A percentile compares a stretch with the other conserved stretches of the same genome.
phyloP scores from a whole-genome alignment of 2,797 vertebrate genomes.

The Crax fasciolata region DNA sequence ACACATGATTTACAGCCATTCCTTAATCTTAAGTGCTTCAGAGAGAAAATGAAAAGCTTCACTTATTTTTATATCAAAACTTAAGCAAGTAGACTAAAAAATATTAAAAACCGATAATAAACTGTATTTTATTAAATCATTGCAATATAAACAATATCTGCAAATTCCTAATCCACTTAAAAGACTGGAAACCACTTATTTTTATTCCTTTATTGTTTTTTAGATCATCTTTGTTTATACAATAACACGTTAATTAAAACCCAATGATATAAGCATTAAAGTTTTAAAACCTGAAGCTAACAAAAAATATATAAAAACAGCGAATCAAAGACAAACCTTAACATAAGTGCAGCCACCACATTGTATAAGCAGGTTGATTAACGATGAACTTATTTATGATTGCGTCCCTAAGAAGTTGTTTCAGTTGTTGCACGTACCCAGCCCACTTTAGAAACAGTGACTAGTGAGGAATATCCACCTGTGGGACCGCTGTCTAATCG shows the following conservation, averaged over 20 bases:
- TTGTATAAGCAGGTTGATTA: background rate
- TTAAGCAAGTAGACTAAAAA: background rate
- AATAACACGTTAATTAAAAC: background rate
- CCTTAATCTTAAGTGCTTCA: background rate
- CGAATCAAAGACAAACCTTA: background rate
- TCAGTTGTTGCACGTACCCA: background rate
- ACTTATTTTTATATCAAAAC: background rate
- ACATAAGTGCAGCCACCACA: background rate
- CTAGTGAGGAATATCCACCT: background rate
- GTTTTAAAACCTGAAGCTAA: background rate
- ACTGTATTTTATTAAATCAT: background rate
- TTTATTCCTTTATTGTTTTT: background rate
- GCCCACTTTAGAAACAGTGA: background rate
- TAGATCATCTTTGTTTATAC: background rate
- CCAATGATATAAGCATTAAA: background rate
- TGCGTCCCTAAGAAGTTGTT: background rate
- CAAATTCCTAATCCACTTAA: background rate
- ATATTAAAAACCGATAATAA: background rate
- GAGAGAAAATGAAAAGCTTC: background rate
- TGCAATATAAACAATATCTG: background rate
- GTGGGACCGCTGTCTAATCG: background rate
- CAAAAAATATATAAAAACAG: background rate
- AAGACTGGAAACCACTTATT: accelerated
- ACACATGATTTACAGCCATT: background rate
- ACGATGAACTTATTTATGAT: background rate